phyloP scores from a whole-genome alignment of 1,140 invertebrate genomes.

The Laodelphax striatellus region DNA sequence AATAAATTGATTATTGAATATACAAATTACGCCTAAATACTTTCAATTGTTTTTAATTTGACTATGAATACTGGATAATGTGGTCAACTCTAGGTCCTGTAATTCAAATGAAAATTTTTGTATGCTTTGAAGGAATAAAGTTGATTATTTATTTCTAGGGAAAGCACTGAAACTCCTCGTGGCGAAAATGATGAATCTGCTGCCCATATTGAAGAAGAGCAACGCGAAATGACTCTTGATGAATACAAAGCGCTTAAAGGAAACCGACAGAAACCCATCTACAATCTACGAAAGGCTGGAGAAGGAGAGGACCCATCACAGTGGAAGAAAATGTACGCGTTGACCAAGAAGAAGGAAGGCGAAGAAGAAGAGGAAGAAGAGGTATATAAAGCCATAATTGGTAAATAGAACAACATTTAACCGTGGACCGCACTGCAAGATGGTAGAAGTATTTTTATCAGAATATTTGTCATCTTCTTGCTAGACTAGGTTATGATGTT shows the following conservation, averaged over 20 bases:
- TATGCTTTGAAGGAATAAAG: too few species aligned
- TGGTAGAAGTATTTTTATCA: too few species aligned
- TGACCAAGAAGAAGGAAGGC: slow-evolving; percentile 67
- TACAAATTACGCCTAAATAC: too few species aligned
- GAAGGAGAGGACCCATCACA: slow-evolving; percentile 82
- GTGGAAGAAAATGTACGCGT: slow-evolving; percentile 84
- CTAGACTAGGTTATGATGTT: too few species aligned
- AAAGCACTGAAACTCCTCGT: slow-evolving; percentile 2
- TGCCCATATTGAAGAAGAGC: slow-evolving; percentile 41
- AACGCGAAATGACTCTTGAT: slow-evolving; percentile 71
- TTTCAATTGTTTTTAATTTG: too few species aligned
- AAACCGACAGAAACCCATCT: slow-evolving; percentile 64
- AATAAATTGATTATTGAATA: too few species aligned
- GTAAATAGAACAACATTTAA: too few species aligned
- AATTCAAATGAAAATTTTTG: too few species aligned
- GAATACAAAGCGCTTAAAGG: slow-evolving; percentile 76
- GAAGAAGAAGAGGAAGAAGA: slow-evolving; percentile 53
- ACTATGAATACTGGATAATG: too few species aligned
- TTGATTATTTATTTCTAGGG: slow-evolving; percentile 4
- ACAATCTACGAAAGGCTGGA: slow-evolving; percentile 81
- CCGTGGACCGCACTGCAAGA: too few species aligned
- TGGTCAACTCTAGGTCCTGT: too few species aligned
- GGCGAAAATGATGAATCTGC: slow-evolving; percentile 25
- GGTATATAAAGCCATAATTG: slow-evolving; percentile 7
- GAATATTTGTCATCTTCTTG: too few species aligned